These are phyloP conservation scores for Catalaphyllia jardinei DNA, from an alignment of 64 coral and sea anemone genomes.

Conservation along the genomic window DNA sequence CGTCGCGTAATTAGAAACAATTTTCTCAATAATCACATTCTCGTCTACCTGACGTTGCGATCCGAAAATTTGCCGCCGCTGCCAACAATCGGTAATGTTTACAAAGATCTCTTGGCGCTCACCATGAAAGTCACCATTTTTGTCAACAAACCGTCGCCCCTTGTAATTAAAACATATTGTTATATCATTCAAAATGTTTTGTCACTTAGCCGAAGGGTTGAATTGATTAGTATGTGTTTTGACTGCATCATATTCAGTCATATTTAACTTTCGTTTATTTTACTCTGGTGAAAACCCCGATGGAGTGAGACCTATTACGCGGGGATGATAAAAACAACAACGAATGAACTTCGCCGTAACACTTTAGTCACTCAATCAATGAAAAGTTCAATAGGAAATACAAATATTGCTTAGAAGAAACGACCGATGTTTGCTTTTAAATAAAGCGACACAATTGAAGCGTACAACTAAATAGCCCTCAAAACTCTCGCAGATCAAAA, in stretches of 20 bases:
- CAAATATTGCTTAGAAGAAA: conserved; percentile 23
- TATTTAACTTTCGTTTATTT: neutral
- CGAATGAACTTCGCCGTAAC: neutral
- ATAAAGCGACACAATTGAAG: neutral
- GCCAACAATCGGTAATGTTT: neutral
- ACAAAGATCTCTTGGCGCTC: conserved; percentile 1
- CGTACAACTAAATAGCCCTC: neutral
- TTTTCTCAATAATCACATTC: neutral
- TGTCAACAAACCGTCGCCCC: conserved; percentile 5
- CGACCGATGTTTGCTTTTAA: conserved; percentile 19
- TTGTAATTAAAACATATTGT: conserved; percentile 42
- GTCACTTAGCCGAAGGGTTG: neutral
- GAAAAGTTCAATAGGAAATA: conserved; percentile 4
- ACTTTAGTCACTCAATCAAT: conserved; percentile 10
- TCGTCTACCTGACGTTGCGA: neutral
- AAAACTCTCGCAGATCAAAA: too few species aligned
- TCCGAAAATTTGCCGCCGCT: neutral
- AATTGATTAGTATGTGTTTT: neutral
- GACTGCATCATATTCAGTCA: neutral
- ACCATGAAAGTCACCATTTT: neutral
- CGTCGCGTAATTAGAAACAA: neutral
- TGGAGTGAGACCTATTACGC: neutral
- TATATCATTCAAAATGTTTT: conserved; percentile 17
- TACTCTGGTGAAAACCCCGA: neutral
- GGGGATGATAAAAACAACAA: neutral